A percentile compares a stretch with the other conserved stretches of the same genome.
phyloP scores from a whole-genome alignment of 1,140 invertebrate genomes.

The Papilio aristodemus region DNA sequence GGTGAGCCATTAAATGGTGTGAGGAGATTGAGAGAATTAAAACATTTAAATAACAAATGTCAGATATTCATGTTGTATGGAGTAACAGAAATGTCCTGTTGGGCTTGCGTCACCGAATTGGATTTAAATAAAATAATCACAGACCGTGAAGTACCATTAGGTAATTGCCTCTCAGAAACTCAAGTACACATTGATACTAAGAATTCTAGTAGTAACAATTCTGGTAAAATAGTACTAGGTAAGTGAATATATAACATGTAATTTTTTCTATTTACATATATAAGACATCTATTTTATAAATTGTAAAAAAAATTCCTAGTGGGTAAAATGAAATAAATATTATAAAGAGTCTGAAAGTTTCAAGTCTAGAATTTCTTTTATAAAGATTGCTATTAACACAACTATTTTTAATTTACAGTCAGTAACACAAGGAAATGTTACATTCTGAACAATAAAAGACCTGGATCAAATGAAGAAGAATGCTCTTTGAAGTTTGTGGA shows the following conservation, averaged over 20 bases:
- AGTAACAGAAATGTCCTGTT: constrained; percentile 91
- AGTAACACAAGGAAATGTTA: constrained; percentile 83
- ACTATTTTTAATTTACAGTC: constrained; percentile 73
- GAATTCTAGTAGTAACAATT: constrained; percentile 54
- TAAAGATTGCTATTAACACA: constrained; percentile 26
- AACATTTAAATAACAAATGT: constrained; percentile 78
- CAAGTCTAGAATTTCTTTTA: background rate
- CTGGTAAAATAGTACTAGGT: constrained; percentile 84
- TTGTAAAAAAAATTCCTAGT: too few species aligned
- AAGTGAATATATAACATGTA: constrained; percentile 41
- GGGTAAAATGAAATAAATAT: too few species aligned
- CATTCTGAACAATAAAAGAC: constrained; percentile 78
- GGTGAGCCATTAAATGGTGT: constrained; percentile 82
- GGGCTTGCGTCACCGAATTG: constrained; percentile 85
- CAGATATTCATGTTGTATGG: constrained; percentile 90
- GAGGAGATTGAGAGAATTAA: constrained; percentile 74
- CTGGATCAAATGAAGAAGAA: constrained; percentile 52
- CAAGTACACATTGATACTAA: constrained; percentile 73
- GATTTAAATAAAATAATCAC: constrained; percentile 52
- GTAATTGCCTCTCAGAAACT: constrained; percentile 83
- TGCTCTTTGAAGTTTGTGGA: constrained; percentile 80
- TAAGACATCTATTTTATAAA: too few species aligned
- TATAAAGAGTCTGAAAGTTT: background rate
- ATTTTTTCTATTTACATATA: too few species aligned
- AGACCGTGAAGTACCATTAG: constrained; percentile 79